These are phyloP conservation scores for Drosophila novamexicana DNA, from an alignment of 1,140 invertebrate genomes.

Conservation along the genomic window DNA sequence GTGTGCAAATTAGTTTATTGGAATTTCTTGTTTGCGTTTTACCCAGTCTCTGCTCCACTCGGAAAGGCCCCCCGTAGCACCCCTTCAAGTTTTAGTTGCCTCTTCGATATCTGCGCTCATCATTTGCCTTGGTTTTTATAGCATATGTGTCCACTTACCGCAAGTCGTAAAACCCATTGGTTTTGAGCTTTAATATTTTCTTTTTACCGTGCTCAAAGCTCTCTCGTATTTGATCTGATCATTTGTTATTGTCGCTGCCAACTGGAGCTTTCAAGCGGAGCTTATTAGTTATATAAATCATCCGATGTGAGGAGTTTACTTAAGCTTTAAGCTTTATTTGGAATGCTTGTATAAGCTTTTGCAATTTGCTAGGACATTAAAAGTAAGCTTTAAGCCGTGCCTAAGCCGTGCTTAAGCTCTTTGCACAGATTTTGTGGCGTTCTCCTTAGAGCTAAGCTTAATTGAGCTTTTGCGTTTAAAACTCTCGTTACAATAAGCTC, in stretches of 20 bases:
- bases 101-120: constrained; percentile 19
- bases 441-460: constrained; percentile 1
- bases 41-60: constrained; percentile 31
- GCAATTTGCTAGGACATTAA: too few relatives aligned
- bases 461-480: too few relatives aligned
- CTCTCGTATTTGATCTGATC: background rate
- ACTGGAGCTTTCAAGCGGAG: too few relatives aligned
- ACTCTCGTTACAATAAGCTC: too few relatives aligned
- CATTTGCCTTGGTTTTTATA: constrained; percentile 33
- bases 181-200: constrained; percentile 5
- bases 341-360: too few relatives aligned
- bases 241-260: too few relatives aligned
- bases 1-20: constrained; percentile 84
- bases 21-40: constrained; percentile 75
- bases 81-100: background rate
- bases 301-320: too few relatives aligned
- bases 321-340: too few relatives aligned
- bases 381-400: background rate
- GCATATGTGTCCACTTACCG: constrained; percentile 48
- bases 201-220: constrained; percentile 4
- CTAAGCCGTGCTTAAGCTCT: background rate
- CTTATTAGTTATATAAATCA: too few relatives aligned
- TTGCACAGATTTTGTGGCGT: too few relatives aligned
- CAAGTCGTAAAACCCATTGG: constrained; percentile 3
- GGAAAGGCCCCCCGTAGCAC: background rate